phyloP scores from a whole-genome alignment of 2,888 invertebrate genomes.

The Drosophila anceps region DNA sequence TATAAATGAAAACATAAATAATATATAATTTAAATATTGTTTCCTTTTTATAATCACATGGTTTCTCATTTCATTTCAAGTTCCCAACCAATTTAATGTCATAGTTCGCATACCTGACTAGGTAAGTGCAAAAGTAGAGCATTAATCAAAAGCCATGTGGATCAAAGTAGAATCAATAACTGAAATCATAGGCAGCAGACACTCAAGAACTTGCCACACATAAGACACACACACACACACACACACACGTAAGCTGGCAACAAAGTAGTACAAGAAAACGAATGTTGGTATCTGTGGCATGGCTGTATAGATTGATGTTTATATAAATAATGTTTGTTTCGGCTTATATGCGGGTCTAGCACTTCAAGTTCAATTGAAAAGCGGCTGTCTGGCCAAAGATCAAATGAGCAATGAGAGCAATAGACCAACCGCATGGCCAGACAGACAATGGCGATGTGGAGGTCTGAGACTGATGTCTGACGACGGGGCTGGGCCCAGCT shows the following conservation, averaged over 20 bases:
- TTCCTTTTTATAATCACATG: background rate
- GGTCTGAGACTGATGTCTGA: conserved; percentile 33
- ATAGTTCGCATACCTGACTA: background rate
- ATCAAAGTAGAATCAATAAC: conserved; percentile 21
- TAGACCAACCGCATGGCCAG: conserved; percentile 74
- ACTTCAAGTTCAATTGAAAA: conserved; percentile 78
- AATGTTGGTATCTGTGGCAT: conserved; percentile 22
- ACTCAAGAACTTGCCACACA: conserved; percentile 40
- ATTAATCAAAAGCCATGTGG: conserved; percentile 24
- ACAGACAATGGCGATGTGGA: conserved; percentile 56
- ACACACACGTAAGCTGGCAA: conserved; percentile 27
- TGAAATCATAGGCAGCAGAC: conserved; percentile 31
- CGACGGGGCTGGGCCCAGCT: conserved; percentile 39
- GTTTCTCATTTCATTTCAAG: background rate
- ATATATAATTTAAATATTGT: background rate
- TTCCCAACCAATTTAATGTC: background rate
- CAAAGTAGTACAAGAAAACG: conserved; percentile 33
- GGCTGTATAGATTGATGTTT: conserved; percentile 13
- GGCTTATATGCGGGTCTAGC: conserved; percentile 36
- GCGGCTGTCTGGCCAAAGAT: conserved; percentile 68
- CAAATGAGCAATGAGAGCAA: conserved; percentile 35
- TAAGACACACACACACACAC: conserved; percentile 40
- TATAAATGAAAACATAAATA: background rate
- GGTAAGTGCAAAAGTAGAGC: conserved; percentile 4
- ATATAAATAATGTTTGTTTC: conserved; percentile 19